Percentiles rank a stretch among this genome's conserved stretches.
Evolutionary conservation across 2,888 invertebrate genomes (phyloP).

Genomic region (Actias luna): DNA sequence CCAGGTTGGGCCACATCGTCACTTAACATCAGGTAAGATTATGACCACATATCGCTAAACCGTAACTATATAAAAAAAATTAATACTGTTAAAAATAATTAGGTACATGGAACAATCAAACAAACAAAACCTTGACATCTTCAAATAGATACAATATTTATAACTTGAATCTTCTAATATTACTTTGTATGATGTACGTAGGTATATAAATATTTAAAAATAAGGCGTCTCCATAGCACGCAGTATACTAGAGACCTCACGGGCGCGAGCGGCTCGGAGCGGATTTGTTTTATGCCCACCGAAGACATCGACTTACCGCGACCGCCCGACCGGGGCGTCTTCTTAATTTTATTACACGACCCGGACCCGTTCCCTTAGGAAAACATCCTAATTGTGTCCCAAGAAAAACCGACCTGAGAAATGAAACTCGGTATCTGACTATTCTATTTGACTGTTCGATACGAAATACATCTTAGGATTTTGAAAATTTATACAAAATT

Average conservation of each 20-base stretch:
- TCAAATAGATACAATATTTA: not conserved
- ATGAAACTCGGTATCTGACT: slow-evolving; percentile 62
- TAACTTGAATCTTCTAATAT: slow-evolving; percentile 14
- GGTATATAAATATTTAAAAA: not conserved
- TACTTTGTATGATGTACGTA: slow-evolving; percentile 5
- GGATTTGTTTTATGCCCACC: slow-evolving; percentile 79
- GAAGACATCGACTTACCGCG: slow-evolving; percentile 74
- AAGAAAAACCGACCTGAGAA: slow-evolving; percentile 64
- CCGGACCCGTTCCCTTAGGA: slow-evolving; percentile 58
- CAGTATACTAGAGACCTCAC: slow-evolving; percentile 37
- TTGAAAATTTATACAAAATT: no score
- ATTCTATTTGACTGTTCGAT: slow-evolving; percentile 27
- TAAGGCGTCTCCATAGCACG: slow-evolving; percentile 41
- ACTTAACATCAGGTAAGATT: no score
- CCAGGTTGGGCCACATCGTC: no score
- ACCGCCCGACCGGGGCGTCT: slow-evolving; percentile 66
- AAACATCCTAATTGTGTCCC: slow-evolving; percentile 77
- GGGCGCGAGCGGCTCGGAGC: slow-evolving; percentile 54
- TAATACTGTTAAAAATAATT: no score
- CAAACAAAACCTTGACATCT: no score
- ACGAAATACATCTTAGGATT: slow-evolving; percentile 17
- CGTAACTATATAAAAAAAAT: no score
- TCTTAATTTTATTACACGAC: slow-evolving; percentile 80
- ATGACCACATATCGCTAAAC: no score
- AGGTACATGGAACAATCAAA: no score